Base-by-base conservation (phyloP, 2,113 vertebrate species). In the Poeciliopsis prolifica region DNA sequence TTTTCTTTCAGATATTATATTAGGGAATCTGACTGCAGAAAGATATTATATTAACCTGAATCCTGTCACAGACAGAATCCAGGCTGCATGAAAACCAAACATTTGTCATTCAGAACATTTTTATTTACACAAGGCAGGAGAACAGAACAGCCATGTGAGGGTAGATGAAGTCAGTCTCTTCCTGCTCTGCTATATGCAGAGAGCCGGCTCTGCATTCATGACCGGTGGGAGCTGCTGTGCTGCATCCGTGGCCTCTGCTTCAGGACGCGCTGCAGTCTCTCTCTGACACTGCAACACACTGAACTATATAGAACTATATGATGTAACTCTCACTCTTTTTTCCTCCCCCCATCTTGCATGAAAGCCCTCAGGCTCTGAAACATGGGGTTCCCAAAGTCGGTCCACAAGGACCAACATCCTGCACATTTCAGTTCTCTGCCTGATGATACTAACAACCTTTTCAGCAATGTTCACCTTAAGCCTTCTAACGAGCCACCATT, bases 241-340 rank as follows among this genome's bases (percentile, higher is more conserved):
- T 66, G 82, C 61, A 33, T 74, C 69, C 65, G 17, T 62, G 22
- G 72, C 68, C 61, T 79, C 62, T 84, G 72, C 86, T 77, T 72
- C 73, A 84, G 83, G 61, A 66, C 63, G 40, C 29, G 61, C 85
- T 84, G 87, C 88, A 86, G 85, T 62, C 66, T 67, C 61, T 12
- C 48, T 68, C 66, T 79, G 67, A 65, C 84, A 75, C 87, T 92
- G 91, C 92, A 90, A 87, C 84, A 86, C 26, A 79, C 37, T 54
- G 29, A 42, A 19, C 14, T n/a, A 58, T 58, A 58, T 58, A 58
- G 24, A 58, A 10, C 51, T 58, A 24, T 58, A 58, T 61, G 11
- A 28, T 42, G 54, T 10, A 31, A 19, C 31, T 26, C 1, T 62
- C 8, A 33, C 26, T 37, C 10, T 26, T 74, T 13, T 2, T n/a